These are phyloP conservation scores for Drosophila oshimai DNA, from an alignment of 1,140 invertebrate genomes.

Conservation along the genomic window DNA sequence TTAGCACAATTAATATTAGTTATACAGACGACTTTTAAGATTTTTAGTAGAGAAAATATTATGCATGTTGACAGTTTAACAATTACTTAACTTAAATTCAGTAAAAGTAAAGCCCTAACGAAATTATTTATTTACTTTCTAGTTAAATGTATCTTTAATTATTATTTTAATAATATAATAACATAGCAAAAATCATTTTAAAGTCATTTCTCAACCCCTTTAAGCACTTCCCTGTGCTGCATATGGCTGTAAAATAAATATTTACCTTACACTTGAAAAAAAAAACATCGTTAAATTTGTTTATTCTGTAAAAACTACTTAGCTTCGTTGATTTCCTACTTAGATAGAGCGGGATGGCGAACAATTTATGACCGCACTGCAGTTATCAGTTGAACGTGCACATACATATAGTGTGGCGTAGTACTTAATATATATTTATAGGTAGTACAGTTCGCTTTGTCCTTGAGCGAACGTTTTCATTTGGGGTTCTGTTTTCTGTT, in stretches of 20 bases:
- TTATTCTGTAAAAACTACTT: constrained; percentile 71
- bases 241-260: constrained; percentile 37
- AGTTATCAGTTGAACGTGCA: constrained; percentile 59
- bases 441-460: constrained; percentile 68
- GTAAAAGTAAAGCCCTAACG: no score
- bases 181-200: no score
- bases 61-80: no score
- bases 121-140: no score
- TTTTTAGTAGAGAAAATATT: no score
- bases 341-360: constrained; percentile 29
- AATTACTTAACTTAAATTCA: no score
- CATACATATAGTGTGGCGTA: constrained; percentile 26
- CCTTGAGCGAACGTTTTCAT: constrained; percentile 52
- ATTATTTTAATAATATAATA: no score
- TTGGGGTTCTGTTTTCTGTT: constrained; percentile 22
- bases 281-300: constrained; percentile 76
- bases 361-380: constrained; percentile 29
- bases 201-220: background rate
- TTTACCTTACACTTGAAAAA: constrained; percentile 67
- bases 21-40: background rate
- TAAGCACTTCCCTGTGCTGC: background rate
- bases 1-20: background rate
- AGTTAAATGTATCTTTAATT: no score
- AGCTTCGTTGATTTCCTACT: constrained; percentile 69
- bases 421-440: background rate